A percentile compares a stretch with the other conserved stretches of the same genome.
Evolutionary conservation across 23 tunicate genomes (phyloP).

Genomic region (Oikopleura vanhoeffeni): DNA sequence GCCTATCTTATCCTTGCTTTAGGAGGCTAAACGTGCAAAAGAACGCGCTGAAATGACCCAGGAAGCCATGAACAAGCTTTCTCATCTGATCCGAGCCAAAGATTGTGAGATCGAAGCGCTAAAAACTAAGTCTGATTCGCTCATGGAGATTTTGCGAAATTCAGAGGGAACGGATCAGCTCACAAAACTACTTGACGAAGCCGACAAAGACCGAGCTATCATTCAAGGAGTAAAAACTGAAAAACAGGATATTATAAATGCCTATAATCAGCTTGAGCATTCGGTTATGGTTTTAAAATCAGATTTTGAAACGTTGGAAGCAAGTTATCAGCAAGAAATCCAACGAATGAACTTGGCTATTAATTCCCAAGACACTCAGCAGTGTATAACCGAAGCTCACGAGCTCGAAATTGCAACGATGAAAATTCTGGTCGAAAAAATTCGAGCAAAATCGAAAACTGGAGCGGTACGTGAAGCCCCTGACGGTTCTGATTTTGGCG

Average conservation of each 20-base stretch:
- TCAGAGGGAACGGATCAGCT: background rate
- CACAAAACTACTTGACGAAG: background rate
- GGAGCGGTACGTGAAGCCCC: background rate
- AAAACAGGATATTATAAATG: background rate
- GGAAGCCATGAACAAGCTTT: slow-evolving; percentile 3
- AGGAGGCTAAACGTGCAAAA: background rate
- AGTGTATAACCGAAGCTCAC: background rate
- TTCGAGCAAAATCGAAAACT: background rate
- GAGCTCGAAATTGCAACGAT: background rate
- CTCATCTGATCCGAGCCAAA: background rate
- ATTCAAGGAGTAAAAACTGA: background rate
- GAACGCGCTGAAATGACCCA: slow-evolving; percentile 12
- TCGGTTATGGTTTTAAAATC: background rate
- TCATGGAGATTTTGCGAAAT: background rate
- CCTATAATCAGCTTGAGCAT: background rate
- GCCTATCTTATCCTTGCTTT: too few relatives aligned
- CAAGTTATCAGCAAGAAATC: background rate
- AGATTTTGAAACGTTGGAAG: background rate
- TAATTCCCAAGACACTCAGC: background rate
- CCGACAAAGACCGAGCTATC: background rate
- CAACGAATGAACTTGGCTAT: background rate
- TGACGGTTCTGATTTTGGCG: background rate
- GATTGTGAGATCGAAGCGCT: slow-evolving; percentile 3
- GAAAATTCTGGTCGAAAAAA: background rate
- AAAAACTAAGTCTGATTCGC: background rate